These are phyloP conservation scores for Pseudococcus viburni DNA, from an alignment of 2,888 invertebrate genomes.

Conservation along the genomic window DNA sequence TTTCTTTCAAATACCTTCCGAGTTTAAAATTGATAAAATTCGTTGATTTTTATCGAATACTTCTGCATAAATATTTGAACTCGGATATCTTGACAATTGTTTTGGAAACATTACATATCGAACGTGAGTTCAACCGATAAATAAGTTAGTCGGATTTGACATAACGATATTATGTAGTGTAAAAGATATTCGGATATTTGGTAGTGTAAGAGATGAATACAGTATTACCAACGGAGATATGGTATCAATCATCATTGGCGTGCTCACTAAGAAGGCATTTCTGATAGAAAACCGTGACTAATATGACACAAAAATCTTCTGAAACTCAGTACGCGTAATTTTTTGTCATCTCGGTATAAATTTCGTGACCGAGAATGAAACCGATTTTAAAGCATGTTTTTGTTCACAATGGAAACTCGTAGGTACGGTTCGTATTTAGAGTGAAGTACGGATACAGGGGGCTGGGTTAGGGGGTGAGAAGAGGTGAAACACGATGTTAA, in stretches of 20 bases:
- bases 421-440: background rate
- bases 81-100: too few species aligned
- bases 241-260: background rate
- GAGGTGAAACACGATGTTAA: constrained; percentile 17
- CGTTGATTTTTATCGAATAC: too few species aligned
- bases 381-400: constrained; percentile 38
- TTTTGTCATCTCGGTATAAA: constrained; percentile 46
- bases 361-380: constrained; percentile 50
- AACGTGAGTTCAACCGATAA: background rate
- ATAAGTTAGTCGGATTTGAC: background rate
- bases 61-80: too few species aligned
- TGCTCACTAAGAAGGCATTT: constrained; percentile 11
- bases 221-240: background rate
- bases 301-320: constrained; percentile 26
- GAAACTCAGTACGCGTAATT: background rate
- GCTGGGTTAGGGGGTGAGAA: background rate
- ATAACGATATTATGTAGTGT: background rate
- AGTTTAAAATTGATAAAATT: too few species aligned
- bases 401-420: background rate
- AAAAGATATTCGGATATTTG: background rate
- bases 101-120: too few species aligned
- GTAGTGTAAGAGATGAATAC: background rate
- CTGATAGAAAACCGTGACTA: constrained; percentile 37
- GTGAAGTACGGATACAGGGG: background rate
- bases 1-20: too few species aligned